Conservation (phyloP, 2,888 invertebrate species). For the Heliothis peltigera region DNA sequence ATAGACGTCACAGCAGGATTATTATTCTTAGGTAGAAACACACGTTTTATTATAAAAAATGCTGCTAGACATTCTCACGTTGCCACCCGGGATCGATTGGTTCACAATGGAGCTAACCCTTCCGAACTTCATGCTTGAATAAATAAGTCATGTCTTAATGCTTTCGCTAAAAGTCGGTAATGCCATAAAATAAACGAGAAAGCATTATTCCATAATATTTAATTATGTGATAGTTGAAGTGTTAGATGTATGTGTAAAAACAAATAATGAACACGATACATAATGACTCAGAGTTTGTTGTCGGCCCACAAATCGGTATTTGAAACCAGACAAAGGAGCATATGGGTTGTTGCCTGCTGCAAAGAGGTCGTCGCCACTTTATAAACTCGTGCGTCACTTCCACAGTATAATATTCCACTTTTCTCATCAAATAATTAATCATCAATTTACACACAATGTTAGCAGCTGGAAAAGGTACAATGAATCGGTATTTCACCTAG, state of each 20-base stretch:
- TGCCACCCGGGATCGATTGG: not conserved
- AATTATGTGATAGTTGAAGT: constrained; percentile 48
- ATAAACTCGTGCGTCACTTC: constrained; percentile 78
- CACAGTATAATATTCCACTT: constrained; percentile 71
- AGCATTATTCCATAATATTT: constrained; percentile 38
- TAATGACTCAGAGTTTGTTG: constrained; percentile 79
- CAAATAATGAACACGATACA: constrained; percentile 76
- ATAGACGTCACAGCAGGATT: constrained; percentile 7
- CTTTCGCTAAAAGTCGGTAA: constrained; percentile 30
- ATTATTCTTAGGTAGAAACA: constrained; percentile 9
- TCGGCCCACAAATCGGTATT: constrained; percentile 80
- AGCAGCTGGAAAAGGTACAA: constrained; percentile 41
- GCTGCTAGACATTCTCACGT: constrained; percentile 23
- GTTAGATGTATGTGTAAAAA: constrained; percentile 41
- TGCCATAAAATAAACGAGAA: constrained; percentile 40
- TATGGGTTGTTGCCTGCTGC: constrained; percentile 73
- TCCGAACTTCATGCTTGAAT: constrained; percentile 25
- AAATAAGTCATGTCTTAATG: constrained; percentile 38
- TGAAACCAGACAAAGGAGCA: constrained; percentile 82
- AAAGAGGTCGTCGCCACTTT: constrained; percentile 80
- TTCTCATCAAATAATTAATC: constrained; percentile 69
- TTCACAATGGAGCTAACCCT: constrained; percentile 34
- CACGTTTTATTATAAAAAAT: constrained; percentile 6
- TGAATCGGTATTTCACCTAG: constrained; percentile 51
- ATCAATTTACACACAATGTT: constrained; percentile 64